A percentile compares a stretch with the other conserved stretches of the same genome.
phyloP scores from a whole-genome alignment of 2,888 invertebrate genomes.

The Lobophora halterata region DNA sequence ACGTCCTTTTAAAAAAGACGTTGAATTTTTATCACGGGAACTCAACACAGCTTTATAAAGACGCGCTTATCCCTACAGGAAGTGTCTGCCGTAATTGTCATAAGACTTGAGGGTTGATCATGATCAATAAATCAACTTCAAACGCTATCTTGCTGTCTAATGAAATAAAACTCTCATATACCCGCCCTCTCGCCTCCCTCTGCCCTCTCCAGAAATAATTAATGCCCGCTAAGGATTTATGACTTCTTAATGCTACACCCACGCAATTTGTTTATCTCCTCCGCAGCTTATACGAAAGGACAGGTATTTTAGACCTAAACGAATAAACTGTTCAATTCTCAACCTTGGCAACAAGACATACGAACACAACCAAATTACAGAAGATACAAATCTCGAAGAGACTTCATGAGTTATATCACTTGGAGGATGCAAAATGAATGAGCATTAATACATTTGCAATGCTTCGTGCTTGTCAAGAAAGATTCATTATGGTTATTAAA shows the following conservation, averaged over 20 bases:
- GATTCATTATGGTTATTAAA: slow-evolving; percentile 29
- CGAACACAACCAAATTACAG: slow-evolving; percentile 9
- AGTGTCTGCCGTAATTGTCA: slow-evolving; percentile 44
- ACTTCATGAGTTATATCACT: slow-evolving; percentile 48
- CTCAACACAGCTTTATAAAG: slow-evolving; percentile 11
- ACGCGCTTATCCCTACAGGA: slow-evolving; percentile 33
- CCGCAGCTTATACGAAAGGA: slow-evolving; percentile 41
- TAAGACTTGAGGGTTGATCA: slow-evolving; percentile 45
- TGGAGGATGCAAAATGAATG: slow-evolving; percentile 53
- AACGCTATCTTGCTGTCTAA: slow-evolving; percentile 58
- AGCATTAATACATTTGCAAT: slow-evolving; percentile 46
- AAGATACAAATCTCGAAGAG: slow-evolving; percentile 18
- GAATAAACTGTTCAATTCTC: slow-evolving; percentile 6
- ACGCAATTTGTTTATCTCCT: slow-evolving; percentile 49
- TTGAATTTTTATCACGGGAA: slow-evolving; percentile 3
- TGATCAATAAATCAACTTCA: slow-evolving; percentile 62
- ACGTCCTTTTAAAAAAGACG: slow-evolving; percentile 1
- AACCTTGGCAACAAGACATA: slow-evolving; percentile 29
- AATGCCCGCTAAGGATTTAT: slow-evolving; percentile 64
- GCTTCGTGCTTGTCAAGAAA: slow-evolving; percentile 42
- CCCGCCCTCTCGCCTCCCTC: slow-evolving; percentile 41
- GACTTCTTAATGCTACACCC: slow-evolving; percentile 69
- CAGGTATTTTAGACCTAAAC: slow-evolving; percentile 38
- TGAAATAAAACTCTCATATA: slow-evolving; percentile 62
- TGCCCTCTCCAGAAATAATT: slow-evolving; percentile 59